Conservation (phyloP, 2,888 invertebrate genomes). For the Hypomecis atomaria region DNA sequence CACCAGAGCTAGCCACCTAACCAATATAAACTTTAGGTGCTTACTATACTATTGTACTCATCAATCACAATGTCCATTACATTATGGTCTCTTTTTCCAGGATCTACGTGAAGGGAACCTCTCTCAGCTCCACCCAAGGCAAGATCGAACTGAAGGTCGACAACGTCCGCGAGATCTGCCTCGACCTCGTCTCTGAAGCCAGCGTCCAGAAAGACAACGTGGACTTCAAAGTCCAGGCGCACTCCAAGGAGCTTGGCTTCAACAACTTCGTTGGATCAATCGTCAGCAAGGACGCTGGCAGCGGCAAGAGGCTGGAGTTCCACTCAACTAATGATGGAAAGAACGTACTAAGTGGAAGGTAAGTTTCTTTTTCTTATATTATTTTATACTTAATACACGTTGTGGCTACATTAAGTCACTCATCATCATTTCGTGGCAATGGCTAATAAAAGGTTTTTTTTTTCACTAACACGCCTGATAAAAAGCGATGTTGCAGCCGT, state of each 20-base stretch:
- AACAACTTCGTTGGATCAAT: slow-evolving; percentile 87
- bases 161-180: slow-evolving; percentile 80
- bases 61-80: neutral
- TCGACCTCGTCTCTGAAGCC: slow-evolving; percentile 82
- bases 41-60: too few relatives aligned
- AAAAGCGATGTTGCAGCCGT: too few relatives aligned
- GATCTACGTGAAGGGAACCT: slow-evolving; percentile 66
- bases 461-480: too few relatives aligned
- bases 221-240: slow-evolving; percentile 83
- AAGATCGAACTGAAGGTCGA: slow-evolving; percentile 83
- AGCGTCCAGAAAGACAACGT: slow-evolving; percentile 87
- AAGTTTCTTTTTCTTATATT: too few relatives aligned
- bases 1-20: too few relatives aligned
- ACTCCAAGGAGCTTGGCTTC: slow-evolving; percentile 86
- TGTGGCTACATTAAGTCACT: too few relatives aligned
- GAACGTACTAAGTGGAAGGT: slow-evolving; percentile 89
- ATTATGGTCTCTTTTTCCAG: slow-evolving; percentile 47
- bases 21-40: too few relatives aligned
- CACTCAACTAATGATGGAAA: slow-evolving; percentile 86
- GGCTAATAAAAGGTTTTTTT: too few relatives aligned
- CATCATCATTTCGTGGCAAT: too few relatives aligned
- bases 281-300: slow-evolving; percentile 85
- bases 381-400: too few relatives aligned
- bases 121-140: slow-evolving; percentile 83
- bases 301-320: slow-evolving; percentile 86